Percentiles rank a stretch among this genome's conserved stretches.
Conservation (phyloP, 2,888 invertebrate genomes). For the Eremobia ochroleuca region DNA sequence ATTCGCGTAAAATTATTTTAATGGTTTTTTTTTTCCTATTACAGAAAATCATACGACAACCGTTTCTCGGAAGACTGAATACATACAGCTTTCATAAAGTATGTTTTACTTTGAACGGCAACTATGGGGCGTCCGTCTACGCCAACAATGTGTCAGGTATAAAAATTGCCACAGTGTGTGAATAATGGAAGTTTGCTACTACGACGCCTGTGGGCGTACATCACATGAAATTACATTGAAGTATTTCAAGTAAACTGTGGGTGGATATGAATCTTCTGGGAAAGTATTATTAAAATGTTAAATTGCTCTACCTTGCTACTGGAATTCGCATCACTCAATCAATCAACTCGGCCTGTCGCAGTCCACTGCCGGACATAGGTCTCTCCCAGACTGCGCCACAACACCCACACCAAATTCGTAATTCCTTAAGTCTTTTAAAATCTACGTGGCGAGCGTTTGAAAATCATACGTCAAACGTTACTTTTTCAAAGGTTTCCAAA, state of each 20-base stretch:
- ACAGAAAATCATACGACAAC: neutral
- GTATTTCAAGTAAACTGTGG: conserved; percentile 7
- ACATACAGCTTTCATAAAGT: conserved; percentile 8
- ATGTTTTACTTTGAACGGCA: conserved; percentile 1
- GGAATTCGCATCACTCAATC: conserved; percentile 4
- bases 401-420: no score
- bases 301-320: neutral
- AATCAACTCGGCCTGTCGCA: no score
- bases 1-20: neutral
- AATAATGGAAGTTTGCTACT: conserved; percentile 40
- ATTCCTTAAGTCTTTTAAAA: conserved; percentile 9
- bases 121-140: conserved; percentile 12
- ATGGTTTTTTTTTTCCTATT: neutral
- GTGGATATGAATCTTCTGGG: neutral
- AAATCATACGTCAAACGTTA: conserved; percentile 31
- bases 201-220: conserved; percentile 19
- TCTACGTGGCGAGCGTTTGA: neutral
- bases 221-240: conserved; percentile 38
- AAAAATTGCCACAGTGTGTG: conserved; percentile 45
- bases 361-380: no score
- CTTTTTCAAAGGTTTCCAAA: conserved; percentile 12
- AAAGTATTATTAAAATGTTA: neutral
- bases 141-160: conserved; percentile 42
- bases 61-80: conserved; percentile 5
- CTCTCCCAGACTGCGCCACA: no score